Evolutionary conservation across 1,140 invertebrate species (phyloP), one percentile per base, ranked within the genome.

Genomic region (Augochlora pura): DNA sequence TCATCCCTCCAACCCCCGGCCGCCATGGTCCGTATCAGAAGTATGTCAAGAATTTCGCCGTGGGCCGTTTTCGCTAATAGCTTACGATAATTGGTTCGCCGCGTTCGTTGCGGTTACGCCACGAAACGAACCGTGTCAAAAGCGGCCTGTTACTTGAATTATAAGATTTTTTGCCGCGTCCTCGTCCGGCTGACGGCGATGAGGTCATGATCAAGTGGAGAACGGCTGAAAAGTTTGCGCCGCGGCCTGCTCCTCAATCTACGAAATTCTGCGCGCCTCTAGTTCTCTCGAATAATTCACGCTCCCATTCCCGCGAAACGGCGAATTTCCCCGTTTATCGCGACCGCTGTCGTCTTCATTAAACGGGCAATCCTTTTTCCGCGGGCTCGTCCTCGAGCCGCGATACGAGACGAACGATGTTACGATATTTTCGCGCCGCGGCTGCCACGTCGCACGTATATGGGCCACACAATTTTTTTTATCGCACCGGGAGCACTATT

Each of bases 1-100:
- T 60, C 62, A 70, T 75, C 72, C 83, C 81, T 63, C 68, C 64
- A 16, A 23, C 1, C 4, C 18, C 16, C n/a, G n/a, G 52, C n/a
- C 23, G 32, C 7, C 49, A 10, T n/a, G 21, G n/a, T 42, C 70
- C 65, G 38, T 23, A 59, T 63, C 65, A 16, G 60, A 87, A 87
- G 74, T 85, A 87, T 87, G 85, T 82, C 77, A 77, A 83, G 86
- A 85, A 87, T 87, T 85, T 77, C 62, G 70, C 71, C 66, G 68
- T 83, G 72, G 77, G 83, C 67, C 65, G 75, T 85, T 87, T 85
- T 87, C 83, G 10, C 85, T 83, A 85, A 87, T 81, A 83, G 85
- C 68, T 75, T 18, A 32, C 66, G 78, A 85, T 87, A 87, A 87
- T 87, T 86, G 83, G 82, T 85, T 74, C 23, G 67, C 67, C 86